A percentile compares a stretch with the other conserved stretches of the same genome.
phyloP scores from a whole-genome alignment of 2,797 vertebrate species.

The Graptemys geographica region DNA sequence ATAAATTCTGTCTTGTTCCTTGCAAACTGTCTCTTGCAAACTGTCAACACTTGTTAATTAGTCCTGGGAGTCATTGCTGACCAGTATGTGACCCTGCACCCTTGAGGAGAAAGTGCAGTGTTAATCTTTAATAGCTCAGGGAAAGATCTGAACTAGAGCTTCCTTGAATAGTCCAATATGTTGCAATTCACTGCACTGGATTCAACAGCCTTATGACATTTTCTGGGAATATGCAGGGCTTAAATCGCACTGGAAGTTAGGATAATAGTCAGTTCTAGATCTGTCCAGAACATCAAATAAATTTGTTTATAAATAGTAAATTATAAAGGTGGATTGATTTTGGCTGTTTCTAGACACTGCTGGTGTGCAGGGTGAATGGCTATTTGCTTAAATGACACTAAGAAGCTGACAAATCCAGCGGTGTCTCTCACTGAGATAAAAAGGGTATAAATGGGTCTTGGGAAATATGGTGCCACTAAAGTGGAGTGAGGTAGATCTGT shows the following conservation, averaged over 20 bases:
- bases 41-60: background rate
- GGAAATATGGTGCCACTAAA: background rate
- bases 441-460: background rate
- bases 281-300: background rate
- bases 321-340: background rate
- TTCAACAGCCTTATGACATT: background rate
- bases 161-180: background rate
- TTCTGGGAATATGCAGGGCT: background rate
- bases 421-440: background rate
- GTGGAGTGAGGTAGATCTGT: background rate
- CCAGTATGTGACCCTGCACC: background rate
- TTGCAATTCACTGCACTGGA: background rate
- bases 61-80: background rate
- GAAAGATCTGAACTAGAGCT: background rate
- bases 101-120: slow-evolving; percentile 9
- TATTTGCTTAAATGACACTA: background rate
- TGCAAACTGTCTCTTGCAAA: background rate
- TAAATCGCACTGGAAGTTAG: background rate
- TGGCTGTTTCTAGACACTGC: background rate
- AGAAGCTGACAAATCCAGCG: background rate
- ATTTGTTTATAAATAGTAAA: background rate
- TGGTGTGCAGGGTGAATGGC: background rate
- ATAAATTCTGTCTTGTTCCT: background rate
- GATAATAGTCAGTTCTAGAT: background rate
- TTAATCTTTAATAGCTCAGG: background rate